A percentile compares a stretch with the other conserved stretches of the same genome.
Evolutionary conservation across 2,888 invertebrate species (phyloP).

Genomic region (Celastrina argiolus): DNA sequence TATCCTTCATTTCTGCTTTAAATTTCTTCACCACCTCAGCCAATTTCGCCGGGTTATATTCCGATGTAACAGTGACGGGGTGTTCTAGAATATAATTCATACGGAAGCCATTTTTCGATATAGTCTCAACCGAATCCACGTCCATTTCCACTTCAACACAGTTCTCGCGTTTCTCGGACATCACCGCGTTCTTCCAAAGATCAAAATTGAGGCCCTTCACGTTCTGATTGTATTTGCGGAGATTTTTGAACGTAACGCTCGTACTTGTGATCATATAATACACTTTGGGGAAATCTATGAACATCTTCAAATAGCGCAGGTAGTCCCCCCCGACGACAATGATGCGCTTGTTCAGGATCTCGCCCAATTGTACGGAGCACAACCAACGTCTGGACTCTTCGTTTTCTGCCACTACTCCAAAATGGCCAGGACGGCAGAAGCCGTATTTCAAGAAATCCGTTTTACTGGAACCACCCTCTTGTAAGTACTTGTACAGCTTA

Average conservation of each 20-base stretch:
- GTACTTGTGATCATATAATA: constrained; percentile 29
- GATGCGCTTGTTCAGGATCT: constrained; percentile 44
- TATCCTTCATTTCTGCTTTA: constrained; percentile 52
- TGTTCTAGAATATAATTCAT: constrained; percentile 48
- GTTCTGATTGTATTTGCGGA: constrained; percentile 54
- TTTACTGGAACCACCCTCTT: constrained; percentile 40
- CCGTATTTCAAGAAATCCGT: constrained; percentile 63
- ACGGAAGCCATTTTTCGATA: constrained; percentile 44
- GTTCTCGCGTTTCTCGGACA: constrained; percentile 16
- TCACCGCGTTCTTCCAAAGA: constrained; percentile 49
- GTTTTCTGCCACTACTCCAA: constrained; percentile 59
- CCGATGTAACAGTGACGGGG: constrained; percentile 39
- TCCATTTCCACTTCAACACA: constrained; percentile 50
- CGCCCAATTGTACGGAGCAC: constrained; percentile 47
- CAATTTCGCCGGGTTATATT: constrained; percentile 41
- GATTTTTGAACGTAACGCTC: constrained; percentile 40
- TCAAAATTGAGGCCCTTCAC: constrained; percentile 55
- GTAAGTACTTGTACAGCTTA: constrained; percentile 54
- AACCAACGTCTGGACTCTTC: constrained; percentile 56
- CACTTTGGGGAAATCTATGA: constrained; percentile 37
- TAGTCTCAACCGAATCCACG: constrained; percentile 55
- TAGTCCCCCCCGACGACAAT: constrained; percentile 49
- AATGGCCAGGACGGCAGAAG: constrained; percentile 49
- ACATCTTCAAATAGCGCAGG: constrained; percentile 49
- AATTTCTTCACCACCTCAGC: constrained; percentile 44